Percentiles rank a stretch among this genome's conserved stretches.
Evolutionary conservation across 2,888 invertebrate species (phyloP).

Genomic region (Formica aserva): DNA sequence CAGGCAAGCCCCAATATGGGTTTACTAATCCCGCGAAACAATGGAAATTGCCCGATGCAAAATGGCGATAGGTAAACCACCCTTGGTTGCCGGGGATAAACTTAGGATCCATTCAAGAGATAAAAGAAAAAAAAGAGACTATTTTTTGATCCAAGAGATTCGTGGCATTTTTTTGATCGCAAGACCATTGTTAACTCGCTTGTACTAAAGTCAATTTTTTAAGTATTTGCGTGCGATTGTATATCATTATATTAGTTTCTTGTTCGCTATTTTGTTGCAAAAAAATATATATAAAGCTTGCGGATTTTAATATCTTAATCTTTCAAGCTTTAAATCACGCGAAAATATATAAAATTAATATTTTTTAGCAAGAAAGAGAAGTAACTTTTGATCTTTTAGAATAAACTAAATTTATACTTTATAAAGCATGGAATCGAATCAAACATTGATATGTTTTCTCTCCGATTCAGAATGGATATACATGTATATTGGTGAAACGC

Average conservation of each 20-base stretch:
- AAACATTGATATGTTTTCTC: not conserved
- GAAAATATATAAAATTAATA: not conserved
- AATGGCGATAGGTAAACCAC: slow-evolving; percentile 79
- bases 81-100: slow-evolving; percentile 51
- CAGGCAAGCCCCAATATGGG: slow-evolving; percentile 80
- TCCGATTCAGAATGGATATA: not conserved
- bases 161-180: slow-evolving; percentile 15
- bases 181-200: slow-evolving; percentile 2
- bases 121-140: slow-evolving; percentile 23
- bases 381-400: not conserved
- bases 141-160: slow-evolving; percentile 29
- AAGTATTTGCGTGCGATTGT: not conserved
- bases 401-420: not conserved
- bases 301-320: not conserved
- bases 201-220: not conserved
- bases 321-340: not conserved
- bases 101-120: slow-evolving; percentile 31
- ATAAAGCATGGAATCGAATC: not conserved
- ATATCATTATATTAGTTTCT: not conserved
- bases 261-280: slow-evolving; percentile 19
- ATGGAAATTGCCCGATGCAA: slow-evolving; percentile 80
- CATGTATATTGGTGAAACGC: not conserved
- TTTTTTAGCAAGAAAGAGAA: not conserved
- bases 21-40: slow-evolving; percentile 82
- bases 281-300: not conserved